A percentile compares a stretch with the other conserved stretches of the same genome.
phyloP scores from a whole-genome alignment of 2,797 vertebrate genomes.

The Oryzias dopingdopingensis region DNA sequence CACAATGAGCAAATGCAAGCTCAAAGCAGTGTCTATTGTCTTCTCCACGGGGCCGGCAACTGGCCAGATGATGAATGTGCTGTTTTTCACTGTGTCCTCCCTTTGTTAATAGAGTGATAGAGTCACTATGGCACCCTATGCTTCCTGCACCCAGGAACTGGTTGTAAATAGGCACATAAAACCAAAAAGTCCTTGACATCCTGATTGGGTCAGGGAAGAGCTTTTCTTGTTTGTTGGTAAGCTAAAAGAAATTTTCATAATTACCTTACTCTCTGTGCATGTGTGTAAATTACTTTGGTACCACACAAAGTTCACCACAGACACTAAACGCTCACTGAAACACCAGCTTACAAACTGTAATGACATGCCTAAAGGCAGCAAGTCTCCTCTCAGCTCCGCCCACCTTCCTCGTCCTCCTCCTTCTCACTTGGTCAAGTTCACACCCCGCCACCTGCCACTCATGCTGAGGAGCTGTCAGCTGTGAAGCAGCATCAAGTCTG shows the following conservation, averaged over 20 bases:
- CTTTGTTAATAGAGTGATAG: constrained; percentile 73
- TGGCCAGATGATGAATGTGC: constrained; percentile 69
- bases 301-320: too few species aligned
- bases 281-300: too few species aligned
- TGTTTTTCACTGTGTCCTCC: constrained; percentile 47
- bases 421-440: constrained; percentile 38
- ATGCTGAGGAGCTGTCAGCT: constrained; percentile 32
- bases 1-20: constrained; percentile 42
- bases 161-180: constrained; percentile 59
- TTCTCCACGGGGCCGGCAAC: constrained; percentile 53
- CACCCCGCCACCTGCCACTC: constrained; percentile 47
- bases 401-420: constrained; percentile 24
- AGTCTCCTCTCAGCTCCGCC: constrained; percentile 30
- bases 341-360: background rate
- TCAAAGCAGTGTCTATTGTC: constrained; percentile 56
- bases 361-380: constrained; percentile 18
- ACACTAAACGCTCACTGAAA: too few species aligned
- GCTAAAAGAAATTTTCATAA: too few species aligned
- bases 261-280: too few species aligned
- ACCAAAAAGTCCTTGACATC: constrained; percentile 49
- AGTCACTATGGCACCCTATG: constrained; percentile 52
- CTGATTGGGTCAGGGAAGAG: constrained; percentile 37
- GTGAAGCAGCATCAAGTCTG: constrained; percentile 20
- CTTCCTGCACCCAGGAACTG: constrained; percentile 55
- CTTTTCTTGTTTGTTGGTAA: constrained; percentile 34